Evolutionary conservation across 2,888 invertebrate genomes (phyloP).

Genomic region (Xestobium rufovillosum): DNA sequence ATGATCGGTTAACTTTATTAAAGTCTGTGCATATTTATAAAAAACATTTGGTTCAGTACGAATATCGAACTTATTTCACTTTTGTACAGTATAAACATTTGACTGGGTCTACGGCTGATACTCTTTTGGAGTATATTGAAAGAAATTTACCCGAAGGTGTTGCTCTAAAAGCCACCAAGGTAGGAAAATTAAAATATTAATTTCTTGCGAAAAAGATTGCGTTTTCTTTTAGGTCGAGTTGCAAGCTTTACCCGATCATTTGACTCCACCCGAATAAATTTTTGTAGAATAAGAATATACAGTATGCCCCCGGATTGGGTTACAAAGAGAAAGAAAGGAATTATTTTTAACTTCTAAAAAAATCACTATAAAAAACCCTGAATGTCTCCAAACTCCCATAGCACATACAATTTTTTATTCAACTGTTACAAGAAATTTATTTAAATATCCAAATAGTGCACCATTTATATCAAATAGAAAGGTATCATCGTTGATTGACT

Average conservation of each 20-base stretch:
- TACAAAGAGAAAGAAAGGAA: too few species aligned
- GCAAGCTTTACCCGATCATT: constrained; percentile 15
- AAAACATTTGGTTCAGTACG: constrained; percentile 94
- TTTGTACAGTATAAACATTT: constrained; percentile 74
- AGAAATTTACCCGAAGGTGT: constrained; percentile 97
- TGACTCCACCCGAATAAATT: too few species aligned
- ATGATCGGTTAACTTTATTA: constrained; percentile 72
- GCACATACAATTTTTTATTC: too few species aligned
- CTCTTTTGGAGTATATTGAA: constrained; percentile 92
- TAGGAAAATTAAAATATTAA: constrained; percentile 31
- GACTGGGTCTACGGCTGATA: constrained; percentile 93
- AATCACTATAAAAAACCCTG: too few species aligned
- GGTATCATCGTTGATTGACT: too few species aligned
- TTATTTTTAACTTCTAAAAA: too few species aligned
- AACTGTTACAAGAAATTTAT: too few species aligned
- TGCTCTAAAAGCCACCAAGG: constrained; percentile 82
- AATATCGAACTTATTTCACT: constrained; percentile 85
- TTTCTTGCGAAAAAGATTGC: neutral
- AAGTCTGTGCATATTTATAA: constrained; percentile 86
- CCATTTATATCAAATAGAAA: too few species aligned
- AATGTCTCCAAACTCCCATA: too few species aligned
- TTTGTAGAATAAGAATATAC: too few species aligned
- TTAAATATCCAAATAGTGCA: too few species aligned
- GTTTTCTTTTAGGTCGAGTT: constrained; percentile 14
- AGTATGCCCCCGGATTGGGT: too few species aligned